Conservation (phyloP, 2,888 invertebrate species). For the Ichneumoninae sp. region DNA sequence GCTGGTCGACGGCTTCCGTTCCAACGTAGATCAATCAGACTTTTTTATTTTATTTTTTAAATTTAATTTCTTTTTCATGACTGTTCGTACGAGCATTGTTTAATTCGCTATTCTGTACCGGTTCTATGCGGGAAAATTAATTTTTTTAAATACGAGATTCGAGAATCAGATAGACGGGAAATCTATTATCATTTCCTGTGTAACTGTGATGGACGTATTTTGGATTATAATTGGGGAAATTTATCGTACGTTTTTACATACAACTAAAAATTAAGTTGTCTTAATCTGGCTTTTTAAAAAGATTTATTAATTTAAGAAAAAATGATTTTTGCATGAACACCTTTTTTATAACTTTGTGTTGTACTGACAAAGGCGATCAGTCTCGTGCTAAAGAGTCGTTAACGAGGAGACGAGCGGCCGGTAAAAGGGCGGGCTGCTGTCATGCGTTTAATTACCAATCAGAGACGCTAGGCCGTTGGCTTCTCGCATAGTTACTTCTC, state of each 20-base stretch:
- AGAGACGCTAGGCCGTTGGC: conserved; percentile 74
- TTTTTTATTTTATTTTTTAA: conserved; percentile 16
- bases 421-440: conserved; percentile 74
- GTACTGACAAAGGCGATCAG: conserved; percentile 43
- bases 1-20: conserved; percentile 44
- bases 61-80: conserved; percentile 11
- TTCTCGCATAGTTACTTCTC: conserved; percentile 19
- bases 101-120: not conserved
- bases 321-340: conserved; percentile 2
- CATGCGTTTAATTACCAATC: conserved; percentile 81
- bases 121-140: not conserved
- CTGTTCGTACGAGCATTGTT: not conserved
- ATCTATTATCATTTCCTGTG: conserved; percentile 3
- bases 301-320: conserved; percentile 5
- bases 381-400: conserved; percentile 67
- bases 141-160: conserved; percentile 1
- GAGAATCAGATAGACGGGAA: conserved; percentile 1
- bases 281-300: conserved; percentile 11
- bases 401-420: conserved; percentile 63
- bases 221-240: conserved; percentile 1
- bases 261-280: not conserved
- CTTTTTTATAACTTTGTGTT: not conserved
- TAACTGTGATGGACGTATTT: not conserved
- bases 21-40: conserved; percentile 5
- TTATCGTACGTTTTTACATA: not conserved